Evolutionary conservation across 2,888 invertebrate genomes (phyloP).

Genomic region (Enchytraeus crypticus): DNA sequence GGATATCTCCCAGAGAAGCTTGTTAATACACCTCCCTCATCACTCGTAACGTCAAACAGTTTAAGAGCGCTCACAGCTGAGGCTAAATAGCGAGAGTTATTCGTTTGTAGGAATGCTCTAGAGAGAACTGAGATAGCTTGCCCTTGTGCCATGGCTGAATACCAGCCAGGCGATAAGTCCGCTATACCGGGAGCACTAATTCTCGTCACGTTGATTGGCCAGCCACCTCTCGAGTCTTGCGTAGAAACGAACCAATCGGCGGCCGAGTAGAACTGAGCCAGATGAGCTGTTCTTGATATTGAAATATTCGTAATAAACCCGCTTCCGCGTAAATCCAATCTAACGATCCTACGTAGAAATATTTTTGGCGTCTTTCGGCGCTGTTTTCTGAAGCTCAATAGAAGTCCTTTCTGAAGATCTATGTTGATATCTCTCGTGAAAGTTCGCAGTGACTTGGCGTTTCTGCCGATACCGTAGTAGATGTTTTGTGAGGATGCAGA

Average conservation of each 20-base stretch:
- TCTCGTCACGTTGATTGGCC: slow-evolving; percentile 75
- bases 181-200: slow-evolving; percentile 58
- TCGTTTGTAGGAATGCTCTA: slow-evolving; percentile 71
- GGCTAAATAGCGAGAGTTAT: slow-evolving; percentile 59
- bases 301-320: slow-evolving; percentile 44
- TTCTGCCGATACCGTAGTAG: slow-evolving; percentile 68
- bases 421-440: slow-evolving; percentile 78
- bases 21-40: slow-evolving; percentile 39
- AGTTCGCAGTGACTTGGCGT: slow-evolving; percentile 50
- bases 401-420: slow-evolving; percentile 76
- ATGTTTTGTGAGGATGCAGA: slow-evolving; percentile 65
- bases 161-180: slow-evolving; percentile 76
- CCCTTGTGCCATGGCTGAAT: slow-evolving; percentile 97
- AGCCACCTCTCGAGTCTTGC: slow-evolving; percentile 83
- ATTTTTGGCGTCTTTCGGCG: slow-evolving; percentile 26
- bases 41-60: slow-evolving; percentile 56
- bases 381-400: slow-evolving; percentile 45
- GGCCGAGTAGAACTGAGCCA: slow-evolving; percentile 80
- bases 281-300: slow-evolving; percentile 65
- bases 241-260: slow-evolving; percentile 82
- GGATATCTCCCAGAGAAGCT: slow-evolving; percentile 70
- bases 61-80: slow-evolving; percentile 70
- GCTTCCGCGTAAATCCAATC: slow-evolving; percentile 39
- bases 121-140: slow-evolving; percentile 84
- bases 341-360: slow-evolving; percentile 28